A percentile compares a stretch with the other conserved stretches of the same genome.
phyloP scores from a whole-genome alignment of 2,888 invertebrate species.

The Palloptera scutellata region DNA sequence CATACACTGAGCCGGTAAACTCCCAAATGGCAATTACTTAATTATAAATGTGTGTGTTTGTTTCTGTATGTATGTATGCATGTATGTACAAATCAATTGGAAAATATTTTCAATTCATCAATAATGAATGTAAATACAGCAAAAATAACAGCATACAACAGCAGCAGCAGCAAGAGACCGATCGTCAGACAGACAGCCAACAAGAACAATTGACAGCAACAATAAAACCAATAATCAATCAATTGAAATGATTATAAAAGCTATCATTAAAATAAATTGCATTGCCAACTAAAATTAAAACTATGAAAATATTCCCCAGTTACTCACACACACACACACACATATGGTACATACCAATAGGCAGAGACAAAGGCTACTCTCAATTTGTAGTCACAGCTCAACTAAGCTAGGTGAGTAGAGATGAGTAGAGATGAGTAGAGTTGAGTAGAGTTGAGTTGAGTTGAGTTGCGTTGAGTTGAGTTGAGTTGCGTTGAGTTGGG shows the following conservation, averaged over 20 bases:
- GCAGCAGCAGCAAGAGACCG: conserved; percentile 9
- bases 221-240: conserved; percentile 37
- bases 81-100: conserved; percentile 27
- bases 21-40: conserved; percentile 22
- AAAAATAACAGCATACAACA: conserved; percentile 3
- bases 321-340: neutral
- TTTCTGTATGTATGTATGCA: no score
- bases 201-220: conserved; percentile 12
- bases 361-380: neutral
- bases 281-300: conserved; percentile 16
- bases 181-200: conserved; percentile 11
- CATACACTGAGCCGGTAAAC: neutral
- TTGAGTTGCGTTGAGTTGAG: no score
- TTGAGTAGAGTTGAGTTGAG: no score
- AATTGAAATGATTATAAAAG: conserved; percentile 32
- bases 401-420: no score
- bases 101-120: conserved; percentile 27
- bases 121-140: conserved; percentile 4
- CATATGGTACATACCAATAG: neutral
- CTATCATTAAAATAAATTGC: conserved; percentile 39
- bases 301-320: conserved; percentile 6
- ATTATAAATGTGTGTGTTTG: conserved; percentile 21
- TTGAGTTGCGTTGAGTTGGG: no score
- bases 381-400: neutral
- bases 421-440: no score